A percentile compares a stretch with the other conserved stretches of the same genome.
Evolutionary conservation across 2,797 vertebrate genomes (phyloP).

Genomic region (Tangara arthus): DNA sequence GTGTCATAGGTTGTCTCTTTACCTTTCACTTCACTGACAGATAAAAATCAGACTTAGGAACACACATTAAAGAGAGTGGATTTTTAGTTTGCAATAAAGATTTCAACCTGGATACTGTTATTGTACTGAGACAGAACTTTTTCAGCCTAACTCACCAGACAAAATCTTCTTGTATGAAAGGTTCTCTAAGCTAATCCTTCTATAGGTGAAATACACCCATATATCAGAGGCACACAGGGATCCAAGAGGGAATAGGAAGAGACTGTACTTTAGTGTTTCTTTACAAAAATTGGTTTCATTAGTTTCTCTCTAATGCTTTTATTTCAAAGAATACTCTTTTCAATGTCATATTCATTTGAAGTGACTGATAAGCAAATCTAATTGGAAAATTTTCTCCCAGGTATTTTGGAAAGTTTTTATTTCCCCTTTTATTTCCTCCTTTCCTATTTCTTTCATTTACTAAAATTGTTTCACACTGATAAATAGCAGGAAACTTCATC

Average conservation of each 20-base stretch:
- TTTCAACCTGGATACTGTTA: not conserved
- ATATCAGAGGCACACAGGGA: not conserved
- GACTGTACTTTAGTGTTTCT: not conserved
- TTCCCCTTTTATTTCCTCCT: not conserved
- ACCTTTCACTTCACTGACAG: not conserved
- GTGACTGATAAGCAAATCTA: not conserved
- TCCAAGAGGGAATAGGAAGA: not conserved
- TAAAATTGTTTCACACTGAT: not conserved
- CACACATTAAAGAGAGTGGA: not conserved
- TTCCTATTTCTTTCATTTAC: not conserved
- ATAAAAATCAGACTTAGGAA: not conserved
- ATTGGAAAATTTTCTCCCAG: not conserved
- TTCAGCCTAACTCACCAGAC: not conserved
- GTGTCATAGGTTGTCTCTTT: not conserved
- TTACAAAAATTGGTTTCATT: not conserved
- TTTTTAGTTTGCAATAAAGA: not conserved
- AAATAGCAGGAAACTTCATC: not conserved
- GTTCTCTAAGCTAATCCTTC: not conserved
- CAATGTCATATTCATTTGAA: not conserved
- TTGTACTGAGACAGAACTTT: not conserved
- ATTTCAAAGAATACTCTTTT: not conserved
- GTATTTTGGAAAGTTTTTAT: not conserved
- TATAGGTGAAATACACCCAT: not conserved
- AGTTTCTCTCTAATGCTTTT: not conserved
- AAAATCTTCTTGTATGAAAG: not conserved